A percentile compares a stretch with the other conserved stretches of the same genome.
phyloP scores from a whole-genome alignment of 1,140 invertebrate species.

The Contarinia nasturtii region DNA sequence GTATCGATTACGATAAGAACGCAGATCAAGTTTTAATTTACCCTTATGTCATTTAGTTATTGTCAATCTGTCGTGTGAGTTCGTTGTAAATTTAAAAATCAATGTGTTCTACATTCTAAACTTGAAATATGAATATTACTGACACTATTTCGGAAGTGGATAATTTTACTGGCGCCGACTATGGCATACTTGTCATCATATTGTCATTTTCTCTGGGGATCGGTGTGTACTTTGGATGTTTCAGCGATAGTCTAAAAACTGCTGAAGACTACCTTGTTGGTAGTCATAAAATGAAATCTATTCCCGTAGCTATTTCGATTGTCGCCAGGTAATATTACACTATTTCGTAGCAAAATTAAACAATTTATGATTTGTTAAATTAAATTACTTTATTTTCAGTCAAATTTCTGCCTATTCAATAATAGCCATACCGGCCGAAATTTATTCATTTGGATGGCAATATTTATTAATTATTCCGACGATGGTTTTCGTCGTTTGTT shows the following conservation, averaged over 20 bases:
- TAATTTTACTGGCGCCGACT: neutral
- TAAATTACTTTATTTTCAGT: conserved; percentile 22
- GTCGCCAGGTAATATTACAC: conserved; percentile 35
- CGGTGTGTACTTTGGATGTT: conserved; percentile 4
- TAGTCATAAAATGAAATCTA: conserved; percentile 39
- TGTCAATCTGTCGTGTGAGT: no score
- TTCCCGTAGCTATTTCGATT: conserved; percentile 43
- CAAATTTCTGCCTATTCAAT: conserved; percentile 66
- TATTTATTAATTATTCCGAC: conserved; percentile 38
- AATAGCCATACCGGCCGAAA: conserved; percentile 59
- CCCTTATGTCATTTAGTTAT: no score
- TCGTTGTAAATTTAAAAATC: no score
- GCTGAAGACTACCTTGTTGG: conserved; percentile 38
- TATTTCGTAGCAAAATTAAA: conserved; percentile 2
- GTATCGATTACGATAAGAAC: no score
- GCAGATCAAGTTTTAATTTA: no score
- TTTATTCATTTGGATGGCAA: conserved; percentile 55
- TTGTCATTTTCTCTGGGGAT: neutral
- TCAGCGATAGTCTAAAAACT: conserved; percentile 31
- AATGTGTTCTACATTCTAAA: no score
- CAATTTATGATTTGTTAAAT: neutral
- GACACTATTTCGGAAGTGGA: neutral
- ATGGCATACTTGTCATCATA: neutral
- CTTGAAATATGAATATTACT: no score
- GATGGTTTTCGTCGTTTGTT: conserved; percentile 40